Evolutionary conservation across 2,113 vertebrate species (phyloP).

Genomic region (Pluvianellus socialis): DNA sequence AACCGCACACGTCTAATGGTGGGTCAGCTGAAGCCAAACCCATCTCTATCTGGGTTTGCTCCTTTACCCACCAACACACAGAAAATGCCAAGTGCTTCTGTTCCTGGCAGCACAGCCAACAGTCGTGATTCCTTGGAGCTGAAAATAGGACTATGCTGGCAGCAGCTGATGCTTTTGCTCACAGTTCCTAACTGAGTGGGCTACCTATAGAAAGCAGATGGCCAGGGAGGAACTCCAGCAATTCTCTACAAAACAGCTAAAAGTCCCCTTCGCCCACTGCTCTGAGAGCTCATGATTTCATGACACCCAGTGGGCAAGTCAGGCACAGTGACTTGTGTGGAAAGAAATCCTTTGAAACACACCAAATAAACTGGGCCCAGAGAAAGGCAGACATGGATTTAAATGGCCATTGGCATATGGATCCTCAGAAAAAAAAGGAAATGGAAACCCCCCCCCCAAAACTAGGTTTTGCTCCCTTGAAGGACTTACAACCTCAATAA

Average conservation of each 20-base stretch:
- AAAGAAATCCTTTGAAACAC: background rate
- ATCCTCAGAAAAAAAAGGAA: fast-evolving
- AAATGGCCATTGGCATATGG: fast-evolving
- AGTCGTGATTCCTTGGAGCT: slow-evolving; percentile 60
- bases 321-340: background rate
- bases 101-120: background rate
- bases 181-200: slow-evolving; percentile 58
- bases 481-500: background rate
- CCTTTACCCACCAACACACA: background rate
- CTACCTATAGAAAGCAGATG: slow-evolving; percentile 57
- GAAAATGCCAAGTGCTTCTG: slow-evolving; percentile 30
- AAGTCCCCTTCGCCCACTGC: background rate
- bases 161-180: slow-evolving; percentile 54
- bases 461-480: background rate
- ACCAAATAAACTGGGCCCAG: fast-evolving
- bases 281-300: slow-evolving; percentile 28
- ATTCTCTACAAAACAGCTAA: background rate
- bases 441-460: no score
- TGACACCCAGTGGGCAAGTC: slow-evolving; percentile 57
- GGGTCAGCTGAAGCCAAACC: background rate
- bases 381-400: fast-evolving
- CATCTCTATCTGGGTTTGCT: background rate
- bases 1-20: fast-evolving
- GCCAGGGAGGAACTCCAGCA: slow-evolving; percentile 46
- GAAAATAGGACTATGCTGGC: slow-evolving; percentile 55